Base-by-base conservation (phyloP, 1,140 invertebrate genomes). In the Drosophila pectinifera region DNA sequence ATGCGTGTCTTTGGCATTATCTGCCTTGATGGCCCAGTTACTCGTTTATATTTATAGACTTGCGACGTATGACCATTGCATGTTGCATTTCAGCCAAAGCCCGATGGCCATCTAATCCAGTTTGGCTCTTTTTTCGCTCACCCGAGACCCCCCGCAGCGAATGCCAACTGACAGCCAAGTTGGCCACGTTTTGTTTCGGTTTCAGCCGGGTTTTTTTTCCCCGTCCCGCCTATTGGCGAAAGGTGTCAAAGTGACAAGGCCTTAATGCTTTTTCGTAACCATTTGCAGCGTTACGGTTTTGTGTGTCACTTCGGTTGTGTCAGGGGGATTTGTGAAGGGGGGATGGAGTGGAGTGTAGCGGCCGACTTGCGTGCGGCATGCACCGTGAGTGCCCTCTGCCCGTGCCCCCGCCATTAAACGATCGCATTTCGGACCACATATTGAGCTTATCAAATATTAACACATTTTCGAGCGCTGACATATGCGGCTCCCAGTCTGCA, bases 381-480 rank as follows among this genome's bases (percentile, higher is more conserved):
- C 82, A 88, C 75, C 54, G 28, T 8, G 28, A 31, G 8, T 31
- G 51, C 55, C 36, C 49, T 63, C 59, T 45, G 58, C 73, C 20
- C 26, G 48, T 26, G 62, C 63, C 38, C 54, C 70, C 46, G 16
- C 54, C 58, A 63, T 63, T 65, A n/a, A 26, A 28, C 61, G 64
- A 65, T 68, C 64, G 64, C 64, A 64, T 65, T 68, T 68, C 64
- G 64, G 83, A 88, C 83, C 85, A 85, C 86, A 90, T 90, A 90
- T 90, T 75, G 79, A 79, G 85, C 75, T 90, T 85, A 90, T 90
- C 78, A 90, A 90, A 90, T 90, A 90, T 90, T 90, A 90, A 90
- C 86, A 90, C 80, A 90, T 90, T 85, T 79, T 67, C 82, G 49
- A 81, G 82, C 82, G 82, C 82, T 78, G 81, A 85, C 81, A 85